Conservation (phyloP, 2,888 invertebrate species). For the Diaperis boleti region DNA sequence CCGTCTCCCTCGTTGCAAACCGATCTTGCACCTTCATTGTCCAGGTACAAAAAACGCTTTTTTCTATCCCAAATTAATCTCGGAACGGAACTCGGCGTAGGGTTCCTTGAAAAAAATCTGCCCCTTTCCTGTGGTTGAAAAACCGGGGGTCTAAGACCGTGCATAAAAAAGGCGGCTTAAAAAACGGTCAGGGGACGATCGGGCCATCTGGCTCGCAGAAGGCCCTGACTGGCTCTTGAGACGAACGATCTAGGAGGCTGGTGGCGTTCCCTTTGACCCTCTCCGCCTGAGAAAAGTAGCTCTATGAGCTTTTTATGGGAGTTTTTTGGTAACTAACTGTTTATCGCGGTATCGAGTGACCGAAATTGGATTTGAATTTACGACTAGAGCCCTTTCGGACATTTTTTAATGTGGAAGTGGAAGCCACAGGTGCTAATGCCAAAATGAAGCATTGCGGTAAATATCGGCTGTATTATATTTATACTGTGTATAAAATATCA, state of each 20-base stretch:
- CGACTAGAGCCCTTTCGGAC: too few species aligned
- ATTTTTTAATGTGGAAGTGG: too few species aligned
- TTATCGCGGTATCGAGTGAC: constrained; percentile 56
- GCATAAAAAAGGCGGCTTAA: constrained; percentile 66
- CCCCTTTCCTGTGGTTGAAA: constrained; percentile 64
- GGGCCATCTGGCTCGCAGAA: constrained; percentile 63
- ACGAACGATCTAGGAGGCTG: constrained; percentile 60
- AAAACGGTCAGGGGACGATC: constrained; percentile 65
- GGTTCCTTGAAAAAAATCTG: constrained; percentile 66
- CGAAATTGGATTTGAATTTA: constrained; percentile 34
- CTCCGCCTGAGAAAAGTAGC: constrained; percentile 58
- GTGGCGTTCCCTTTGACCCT: constrained; percentile 62
- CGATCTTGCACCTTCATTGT: constrained; percentile 64
- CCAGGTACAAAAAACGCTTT: constrained; percentile 62
- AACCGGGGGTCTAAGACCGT: constrained; percentile 59
- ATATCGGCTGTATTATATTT: too few species aligned
- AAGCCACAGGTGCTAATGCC: too few species aligned
- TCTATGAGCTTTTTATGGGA: constrained; percentile 41
- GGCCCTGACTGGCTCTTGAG: constrained; percentile 61
- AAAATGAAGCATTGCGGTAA: too few species aligned
- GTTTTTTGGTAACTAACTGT: constrained; percentile 41
- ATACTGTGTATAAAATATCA: too few species aligned
- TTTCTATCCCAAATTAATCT: constrained; percentile 65
- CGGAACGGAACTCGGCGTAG: constrained; percentile 66
- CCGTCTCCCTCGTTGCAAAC: constrained; percentile 61